Percentiles rank a stretch among this genome's conserved stretches.
These are phyloP conservation scores for Drosophila cognata DNA, from an alignment of 2,888 invertebrate genomes.

Conservation along the genomic window DNA sequence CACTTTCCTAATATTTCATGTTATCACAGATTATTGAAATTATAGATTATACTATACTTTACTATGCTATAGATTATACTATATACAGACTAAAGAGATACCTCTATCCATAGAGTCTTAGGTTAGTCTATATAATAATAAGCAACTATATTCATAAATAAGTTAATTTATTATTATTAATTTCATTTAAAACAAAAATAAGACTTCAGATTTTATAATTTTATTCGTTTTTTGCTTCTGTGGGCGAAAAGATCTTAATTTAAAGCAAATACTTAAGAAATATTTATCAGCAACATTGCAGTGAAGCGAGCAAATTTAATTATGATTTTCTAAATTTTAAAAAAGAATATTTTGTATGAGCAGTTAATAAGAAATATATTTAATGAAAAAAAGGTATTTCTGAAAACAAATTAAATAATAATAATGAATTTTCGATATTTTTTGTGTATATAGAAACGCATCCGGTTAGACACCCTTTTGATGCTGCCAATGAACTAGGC, in stretches of 20 bases:
- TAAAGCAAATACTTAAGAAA: neutral
- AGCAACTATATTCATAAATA: neutral
- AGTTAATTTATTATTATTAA: neutral
- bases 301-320: rapidly evolving
- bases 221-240: neutral
- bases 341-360: too few relatives aligned
- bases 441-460: neutral
- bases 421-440: rapidly evolving
- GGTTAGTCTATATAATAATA: neutral
- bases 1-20: neutral
- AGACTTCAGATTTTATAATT: neutral
- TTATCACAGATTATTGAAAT: neutral
- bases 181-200: neutral
- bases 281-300: neutral
- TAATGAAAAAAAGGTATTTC: rapidly evolving
- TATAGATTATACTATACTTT: neutral
- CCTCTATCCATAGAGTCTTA: rapidly evolving
- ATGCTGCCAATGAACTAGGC: neutral
- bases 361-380: neutral
- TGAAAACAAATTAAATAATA: neutral
- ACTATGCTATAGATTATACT: neutral
- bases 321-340: neutral
- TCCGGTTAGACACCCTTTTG: neutral
- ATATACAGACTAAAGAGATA: neutral
- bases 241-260: neutral